phyloP scores from a whole-genome alignment of 2,888 invertebrate genomes.

The Lymantria monacha region DNA sequence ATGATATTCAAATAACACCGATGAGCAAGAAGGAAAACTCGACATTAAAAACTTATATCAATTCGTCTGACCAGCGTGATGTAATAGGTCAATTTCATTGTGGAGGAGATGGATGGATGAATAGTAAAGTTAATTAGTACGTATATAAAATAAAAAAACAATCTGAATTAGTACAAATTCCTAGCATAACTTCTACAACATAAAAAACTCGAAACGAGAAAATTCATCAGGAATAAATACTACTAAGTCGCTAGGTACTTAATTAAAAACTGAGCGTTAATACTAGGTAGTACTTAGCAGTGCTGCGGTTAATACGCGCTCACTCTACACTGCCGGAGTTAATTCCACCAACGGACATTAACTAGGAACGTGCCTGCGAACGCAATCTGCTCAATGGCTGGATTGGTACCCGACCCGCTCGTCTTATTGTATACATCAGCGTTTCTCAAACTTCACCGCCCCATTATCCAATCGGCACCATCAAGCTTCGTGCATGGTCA shows the following conservation, averaged over 20 bases:
- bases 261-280: conserved; percentile 13
- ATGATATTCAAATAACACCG: too few species aligned
- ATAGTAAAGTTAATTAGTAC: too few species aligned
- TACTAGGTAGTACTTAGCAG: neutral
- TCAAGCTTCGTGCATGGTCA: too few species aligned
- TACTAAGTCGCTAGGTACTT: neutral
- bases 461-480: too few species aligned
- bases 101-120: too few species aligned
- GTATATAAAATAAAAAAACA: too few species aligned
- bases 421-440: neutral
- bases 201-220: neutral
- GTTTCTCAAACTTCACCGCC: neutral
- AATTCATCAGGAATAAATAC: neutral
- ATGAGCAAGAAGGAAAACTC: too few species aligned
- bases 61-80: too few species aligned
- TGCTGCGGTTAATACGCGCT: neutral
- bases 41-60: too few species aligned
- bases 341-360: conserved; percentile 22
- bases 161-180: too few species aligned
- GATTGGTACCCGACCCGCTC: neutral
- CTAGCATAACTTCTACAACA: too few species aligned
- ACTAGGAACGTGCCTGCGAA: conserved; percentile 23
- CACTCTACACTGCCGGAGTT: conserved; percentile 1
- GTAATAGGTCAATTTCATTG: too few species aligned
- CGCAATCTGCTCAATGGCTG: conserved; percentile 1